Evolutionary conservation across 2,113 vertebrate species (phyloP).

Genomic region (Pleuronectes platessa): DNA sequence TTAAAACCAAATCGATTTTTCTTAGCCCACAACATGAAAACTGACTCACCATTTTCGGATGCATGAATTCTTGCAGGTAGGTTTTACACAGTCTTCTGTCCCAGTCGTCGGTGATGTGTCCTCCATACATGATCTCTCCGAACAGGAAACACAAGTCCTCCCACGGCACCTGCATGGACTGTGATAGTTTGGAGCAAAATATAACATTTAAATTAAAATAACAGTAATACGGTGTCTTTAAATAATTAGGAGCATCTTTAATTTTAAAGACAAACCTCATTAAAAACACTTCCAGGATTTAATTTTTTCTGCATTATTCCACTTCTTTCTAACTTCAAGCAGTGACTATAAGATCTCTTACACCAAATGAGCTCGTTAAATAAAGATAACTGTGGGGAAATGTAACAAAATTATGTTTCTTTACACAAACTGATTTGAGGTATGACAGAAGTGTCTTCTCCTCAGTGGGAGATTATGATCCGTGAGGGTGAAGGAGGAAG

Average conservation of each 20-base stretch:
- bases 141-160: slow-evolving; percentile 87
- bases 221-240: background rate
- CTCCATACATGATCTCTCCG: slow-evolving; percentile 87
- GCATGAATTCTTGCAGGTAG: slow-evolving; percentile 86
- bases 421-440: slow-evolving; percentile 64
- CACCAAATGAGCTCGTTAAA: slow-evolving; percentile 5
- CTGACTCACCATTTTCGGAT: slow-evolving; percentile 81
- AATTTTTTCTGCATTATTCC: background rate
- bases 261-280: background rate
- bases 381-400: slow-evolving; percentile 38
- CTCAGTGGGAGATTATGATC: slow-evolving; percentile 66
- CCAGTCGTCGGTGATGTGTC: slow-evolving; percentile 85
- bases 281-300: too few relatives aligned
- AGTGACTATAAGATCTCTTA: slow-evolving; percentile 7
- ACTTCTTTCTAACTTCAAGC: background rate
- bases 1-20: background rate
- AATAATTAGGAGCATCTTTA: background rate
- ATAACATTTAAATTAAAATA: background rate
- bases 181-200: background rate
- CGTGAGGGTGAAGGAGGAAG: slow-evolving; percentile 76
- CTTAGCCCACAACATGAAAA: background rate
- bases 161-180: slow-evolving; percentile 81
- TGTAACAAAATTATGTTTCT: slow-evolving; percentile 63
- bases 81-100: slow-evolving; percentile 82
- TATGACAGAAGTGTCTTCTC: slow-evolving; percentile 60